phyloP scores from a whole-genome alignment of 2,113 vertebrate genomes.

The Psittacus erithacus region DNA sequence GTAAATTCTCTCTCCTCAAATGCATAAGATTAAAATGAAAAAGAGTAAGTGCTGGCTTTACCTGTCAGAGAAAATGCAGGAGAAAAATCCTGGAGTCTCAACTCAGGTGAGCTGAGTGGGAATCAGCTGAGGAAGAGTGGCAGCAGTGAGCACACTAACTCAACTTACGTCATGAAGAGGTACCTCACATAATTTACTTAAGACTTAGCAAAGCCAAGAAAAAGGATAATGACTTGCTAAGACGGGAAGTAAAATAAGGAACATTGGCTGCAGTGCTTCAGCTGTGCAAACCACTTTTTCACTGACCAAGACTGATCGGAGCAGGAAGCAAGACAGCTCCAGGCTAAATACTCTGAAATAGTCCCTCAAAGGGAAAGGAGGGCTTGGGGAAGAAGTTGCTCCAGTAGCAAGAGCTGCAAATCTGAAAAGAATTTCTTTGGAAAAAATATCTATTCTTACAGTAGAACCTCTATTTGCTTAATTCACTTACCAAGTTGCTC shows the following conservation, averaged over 20 bases:
- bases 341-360: background rate
- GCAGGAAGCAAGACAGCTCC: background rate
- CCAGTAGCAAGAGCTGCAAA: background rate
- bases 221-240: background rate
- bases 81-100: background rate
- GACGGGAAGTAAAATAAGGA: background rate
- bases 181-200: background rate
- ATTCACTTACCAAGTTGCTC: conserved; percentile 37
- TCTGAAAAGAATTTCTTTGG: background rate
- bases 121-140: background rate
- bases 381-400: background rate
- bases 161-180: background rate
- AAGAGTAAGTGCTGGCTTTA: background rate
- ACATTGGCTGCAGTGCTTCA: background rate
- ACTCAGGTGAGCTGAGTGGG: background rate
- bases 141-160: background rate
- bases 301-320: background rate
- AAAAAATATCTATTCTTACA: background rate
- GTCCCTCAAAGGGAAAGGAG: background rate
- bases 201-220: background rate
- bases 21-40: background rate
- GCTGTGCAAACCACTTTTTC: background rate
- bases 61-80: background rate
- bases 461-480: background rate
- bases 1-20: background rate